Conservation (phyloP, 2,113 vertebrate genomes). For the Tetrao urogallus region DNA sequence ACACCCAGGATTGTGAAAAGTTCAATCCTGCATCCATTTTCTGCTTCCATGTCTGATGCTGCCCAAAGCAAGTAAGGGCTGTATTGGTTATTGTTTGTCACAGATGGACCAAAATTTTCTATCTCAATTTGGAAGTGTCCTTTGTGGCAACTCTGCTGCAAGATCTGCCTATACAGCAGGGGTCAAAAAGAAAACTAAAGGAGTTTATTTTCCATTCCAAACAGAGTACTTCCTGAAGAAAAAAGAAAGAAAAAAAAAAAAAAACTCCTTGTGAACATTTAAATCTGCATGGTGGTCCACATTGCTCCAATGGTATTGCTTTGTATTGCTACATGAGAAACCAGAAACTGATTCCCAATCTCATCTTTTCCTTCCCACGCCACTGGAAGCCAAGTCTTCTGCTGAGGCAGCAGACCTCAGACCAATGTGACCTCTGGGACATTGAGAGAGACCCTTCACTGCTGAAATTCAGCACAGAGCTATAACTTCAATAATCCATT, state of each 20-base stretch:
- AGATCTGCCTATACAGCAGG: not conserved
- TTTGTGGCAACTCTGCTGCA: not conserved
- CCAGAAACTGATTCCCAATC: not conserved
- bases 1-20: conserved; percentile 13
- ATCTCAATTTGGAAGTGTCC: not conserved
- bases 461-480: not conserved
- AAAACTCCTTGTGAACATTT: conserved; percentile 12
- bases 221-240: conserved; percentile 19
- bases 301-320: not conserved
- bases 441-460: not conserved
- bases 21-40: not conserved
- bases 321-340: conserved; percentile 10
- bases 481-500: not conserved
- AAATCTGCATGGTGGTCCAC: not conserved
- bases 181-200: not conserved
- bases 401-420: not conserved
- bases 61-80: not conserved
- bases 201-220: conserved; percentile 22
- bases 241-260: conserved; percentile 15
- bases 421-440: not conserved
- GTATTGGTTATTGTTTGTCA: not conserved
- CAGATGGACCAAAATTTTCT: not conserved
- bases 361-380: conserved; percentile 15
- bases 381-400: not conserved
- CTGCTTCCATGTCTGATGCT: not conserved